phyloP scores from a whole-genome alignment of 2,888 invertebrate genomes.

The Cheilosia scutellata region DNA sequence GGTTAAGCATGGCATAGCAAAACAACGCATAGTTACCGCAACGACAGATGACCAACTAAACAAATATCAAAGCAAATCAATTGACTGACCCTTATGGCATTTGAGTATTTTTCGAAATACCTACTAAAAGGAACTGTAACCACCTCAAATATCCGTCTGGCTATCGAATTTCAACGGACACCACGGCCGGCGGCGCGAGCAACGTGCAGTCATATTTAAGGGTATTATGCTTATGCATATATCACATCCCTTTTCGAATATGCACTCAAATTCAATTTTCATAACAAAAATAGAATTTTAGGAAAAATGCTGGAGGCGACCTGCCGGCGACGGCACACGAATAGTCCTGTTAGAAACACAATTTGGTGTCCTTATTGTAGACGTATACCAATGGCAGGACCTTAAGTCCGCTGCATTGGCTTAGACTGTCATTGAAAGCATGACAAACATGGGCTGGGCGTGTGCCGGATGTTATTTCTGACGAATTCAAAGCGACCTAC shows the following conservation, averaged over 20 bases:
- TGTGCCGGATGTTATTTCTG: slow-evolving; percentile 72
- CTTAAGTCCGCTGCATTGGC: slow-evolving; percentile 40
- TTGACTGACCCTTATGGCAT: slow-evolving; percentile 31
- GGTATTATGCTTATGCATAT: no score
- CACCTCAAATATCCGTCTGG: slow-evolving; percentile 19
- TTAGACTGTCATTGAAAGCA: slow-evolving; percentile 42
- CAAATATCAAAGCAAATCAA: slow-evolving; percentile 15
- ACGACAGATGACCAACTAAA: slow-evolving; percentile 1
- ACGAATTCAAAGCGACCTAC: slow-evolving; percentile 70
- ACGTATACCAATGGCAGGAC: slow-evolving; percentile 12
- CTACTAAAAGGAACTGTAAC: slow-evolving; percentile 3
- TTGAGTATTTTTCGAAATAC: not conserved
- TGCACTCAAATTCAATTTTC: slow-evolving; percentile 43
- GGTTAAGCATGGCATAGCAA: no score
- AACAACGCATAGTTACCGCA: not conserved
- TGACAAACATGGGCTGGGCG: slow-evolving; percentile 67
- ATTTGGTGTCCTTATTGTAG: slow-evolving; percentile 41
- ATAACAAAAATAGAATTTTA: slow-evolving; percentile 62
- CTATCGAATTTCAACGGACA: slow-evolving; percentile 50
- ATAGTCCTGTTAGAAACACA: slow-evolving; percentile 23
- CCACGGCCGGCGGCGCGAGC: slow-evolving; percentile 2
- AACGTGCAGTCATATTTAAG: slow-evolving; percentile 22
- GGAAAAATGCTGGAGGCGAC: not conserved
- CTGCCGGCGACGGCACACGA: slow-evolving; percentile 11
- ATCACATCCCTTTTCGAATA: slow-evolving; percentile 9